Evolutionary conservation across 2,888 invertebrate species (phyloP), one percentile per base, ranked within the genome.

Genomic region (Epirrhoe tristata): DNA sequence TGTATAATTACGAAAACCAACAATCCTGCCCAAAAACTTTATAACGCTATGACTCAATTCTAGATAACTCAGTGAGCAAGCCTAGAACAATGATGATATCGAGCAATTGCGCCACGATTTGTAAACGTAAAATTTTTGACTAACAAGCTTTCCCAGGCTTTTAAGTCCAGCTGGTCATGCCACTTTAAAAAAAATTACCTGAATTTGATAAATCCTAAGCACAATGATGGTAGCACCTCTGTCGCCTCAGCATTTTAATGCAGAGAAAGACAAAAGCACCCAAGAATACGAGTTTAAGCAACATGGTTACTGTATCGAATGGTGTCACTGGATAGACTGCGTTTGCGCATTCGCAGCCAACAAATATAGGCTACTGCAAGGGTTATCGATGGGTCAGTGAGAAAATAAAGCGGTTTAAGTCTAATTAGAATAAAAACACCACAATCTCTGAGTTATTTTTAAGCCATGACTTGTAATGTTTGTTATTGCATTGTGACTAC

Each of bases 231-330:
- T 76, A 82, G 66, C 84, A 86, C 72, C 76, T 81, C 46, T 79
- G 74, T 24, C 77, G 79, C 17, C 85, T 87, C 31, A 93, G 72
- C 69, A 91, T 71, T 78, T 91, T 93, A 8, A 89, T 81, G 81
- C 89, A 90, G 70, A 91, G 77, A 68, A 91, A 89, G 76, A 90
- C 79, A 0, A 93, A 67, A 59, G 78, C 83, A 75, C 92, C 90
- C 52, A 93, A 74, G n/a, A 93, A 67, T 5, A 87, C 87, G 10
- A 93, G 73, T 77, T 93, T 93, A 0, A 93, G 77, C 74, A 93
- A 80, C 93, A 93, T 70, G 24, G 55, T 64, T 63, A 80, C 79
- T 77, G 77, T 55, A 71, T 54, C 55, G 59, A 52, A 55, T 12
- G 64, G 31, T 62, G 34, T 32, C 67, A 46, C 61, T 31, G 39